A percentile compares a stretch with the other conserved stretches of the same genome.
Conservation (phyloP, 2,113 vertebrate species). For the Albula goreensis region DNA sequence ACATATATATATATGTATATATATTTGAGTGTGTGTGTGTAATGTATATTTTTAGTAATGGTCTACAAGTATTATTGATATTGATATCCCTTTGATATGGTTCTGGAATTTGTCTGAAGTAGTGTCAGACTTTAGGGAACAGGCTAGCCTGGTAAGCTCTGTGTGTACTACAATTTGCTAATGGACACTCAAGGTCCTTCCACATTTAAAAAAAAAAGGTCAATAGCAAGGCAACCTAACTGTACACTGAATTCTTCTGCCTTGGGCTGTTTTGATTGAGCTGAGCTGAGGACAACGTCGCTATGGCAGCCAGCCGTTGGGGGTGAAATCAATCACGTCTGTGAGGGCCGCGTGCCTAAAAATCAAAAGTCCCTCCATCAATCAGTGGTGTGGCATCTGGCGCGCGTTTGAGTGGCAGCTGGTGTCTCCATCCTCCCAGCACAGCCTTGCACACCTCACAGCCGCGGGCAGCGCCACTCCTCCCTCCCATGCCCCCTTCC, state of each 20-base stretch:
- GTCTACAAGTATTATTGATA: too few relatives aligned
- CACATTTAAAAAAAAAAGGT: constrained; percentile 22
- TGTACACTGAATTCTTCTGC: constrained; percentile 12
- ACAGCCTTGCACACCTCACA: constrained; percentile 42
- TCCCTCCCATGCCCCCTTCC: constrained; percentile 41
- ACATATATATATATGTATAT: too few relatives aligned
- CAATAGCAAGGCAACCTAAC: constrained; percentile 28
- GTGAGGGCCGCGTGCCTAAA: constrained; percentile 23
- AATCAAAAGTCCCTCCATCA: constrained; percentile 35
- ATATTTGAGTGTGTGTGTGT: too few relatives aligned
- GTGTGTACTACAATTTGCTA: constrained; percentile 7
- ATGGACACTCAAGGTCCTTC: constrained; percentile 26
- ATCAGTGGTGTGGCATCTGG: constrained; percentile 34
- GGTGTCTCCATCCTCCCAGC: constrained; percentile 31
- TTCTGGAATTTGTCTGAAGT: neutral
- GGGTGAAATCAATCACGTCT: constrained; percentile 27
- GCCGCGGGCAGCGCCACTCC: neutral
- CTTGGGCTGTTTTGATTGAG: constrained; percentile 33
- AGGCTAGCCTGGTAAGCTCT: neutral
- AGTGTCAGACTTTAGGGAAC: neutral
- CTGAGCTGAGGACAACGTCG: constrained; percentile 19
- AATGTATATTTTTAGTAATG: too few relatives aligned
- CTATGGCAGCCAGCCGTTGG: constrained; percentile 14
- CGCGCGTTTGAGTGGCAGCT: constrained; percentile 42
- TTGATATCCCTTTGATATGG: too few relatives aligned